A percentile compares a stretch with the other conserved stretches of the same genome.
Evolutionary conservation across 2,113 vertebrate genomes (phyloP).

Genomic region (Scatophagus argus): DNA sequence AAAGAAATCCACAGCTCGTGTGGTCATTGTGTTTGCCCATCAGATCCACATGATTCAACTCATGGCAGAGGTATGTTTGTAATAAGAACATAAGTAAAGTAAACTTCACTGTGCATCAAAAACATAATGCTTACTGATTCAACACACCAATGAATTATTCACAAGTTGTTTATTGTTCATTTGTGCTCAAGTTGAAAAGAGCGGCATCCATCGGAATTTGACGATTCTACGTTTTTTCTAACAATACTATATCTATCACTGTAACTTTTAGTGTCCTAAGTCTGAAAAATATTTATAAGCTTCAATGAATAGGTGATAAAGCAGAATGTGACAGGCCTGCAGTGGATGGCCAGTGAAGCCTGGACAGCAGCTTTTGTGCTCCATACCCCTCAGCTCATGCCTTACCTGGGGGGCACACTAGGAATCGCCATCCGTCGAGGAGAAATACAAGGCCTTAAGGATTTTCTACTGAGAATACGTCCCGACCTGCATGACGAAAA

Average conservation of each 20-base stretch:
- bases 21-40: slow-evolving; percentile 61
- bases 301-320: slow-evolving; percentile 41
- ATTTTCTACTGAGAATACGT: slow-evolving; percentile 67
- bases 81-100: not conserved
- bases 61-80: slow-evolving; percentile 38
- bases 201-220: no score
- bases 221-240: not conserved
- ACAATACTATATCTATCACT: not conserved
- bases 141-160: not conserved
- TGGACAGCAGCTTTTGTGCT: slow-evolving; percentile 75
- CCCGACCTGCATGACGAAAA: slow-evolving; percentile 48
- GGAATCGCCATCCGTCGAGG: slow-evolving; percentile 80
- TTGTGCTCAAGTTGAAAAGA: not conserved
- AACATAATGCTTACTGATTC: not conserved
- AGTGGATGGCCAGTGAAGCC: slow-evolving; percentile 83
- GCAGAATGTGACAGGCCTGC: slow-evolving; percentile 74
- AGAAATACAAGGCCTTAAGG: slow-evolving; percentile 73
- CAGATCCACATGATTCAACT: slow-evolving; percentile 52
- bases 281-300: not conserved
- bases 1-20: slow-evolving; percentile 53
- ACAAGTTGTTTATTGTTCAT: not conserved
- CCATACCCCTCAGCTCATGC: slow-evolving; percentile 58
- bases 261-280: not conserved
- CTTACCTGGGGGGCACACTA: slow-evolving; percentile 77
- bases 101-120: not conserved